These are phyloP conservation scores for Cremastinae sp. DNA, from an alignment of 2,888 invertebrate species.

Conservation along the genomic window DNA sequence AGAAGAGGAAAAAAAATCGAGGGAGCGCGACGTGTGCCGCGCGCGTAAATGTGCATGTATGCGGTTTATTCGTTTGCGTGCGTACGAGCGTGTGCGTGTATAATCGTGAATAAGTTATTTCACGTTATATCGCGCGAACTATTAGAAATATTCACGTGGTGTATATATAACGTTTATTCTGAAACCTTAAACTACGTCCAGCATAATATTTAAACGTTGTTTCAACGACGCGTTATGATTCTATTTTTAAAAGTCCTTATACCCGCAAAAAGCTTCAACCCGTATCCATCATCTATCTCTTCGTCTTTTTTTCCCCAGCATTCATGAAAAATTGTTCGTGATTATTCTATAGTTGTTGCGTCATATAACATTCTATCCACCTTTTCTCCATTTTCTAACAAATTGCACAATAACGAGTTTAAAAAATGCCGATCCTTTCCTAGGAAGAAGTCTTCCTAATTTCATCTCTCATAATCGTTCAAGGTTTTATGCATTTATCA, in stretches of 20 bases:
- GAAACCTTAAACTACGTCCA: conserved; percentile 57
- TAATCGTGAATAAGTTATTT: conserved; percentile 53
- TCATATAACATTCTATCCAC: no score
- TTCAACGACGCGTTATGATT: conserved; percentile 19
- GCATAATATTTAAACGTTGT: conserved; percentile 45
- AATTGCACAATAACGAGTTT: no score
- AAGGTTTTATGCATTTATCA: no score
- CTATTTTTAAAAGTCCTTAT: neutral
- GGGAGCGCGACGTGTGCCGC: conserved; percentile 40
- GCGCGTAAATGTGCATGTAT: conserved; percentile 21
- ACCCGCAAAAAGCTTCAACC: conserved; percentile 3
- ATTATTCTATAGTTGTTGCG: no score
- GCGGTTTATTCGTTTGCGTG: conserved; percentile 31
- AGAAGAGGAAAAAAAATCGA: conserved; percentile 24
- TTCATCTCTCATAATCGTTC: no score
- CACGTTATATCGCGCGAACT: conserved; percentile 59
- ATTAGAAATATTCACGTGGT: conserved; percentile 62
- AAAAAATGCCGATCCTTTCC: no score
- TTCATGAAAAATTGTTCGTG: neutral
- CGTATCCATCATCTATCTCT: neutral
- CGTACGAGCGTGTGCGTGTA: conserved; percentile 47
- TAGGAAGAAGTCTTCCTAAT: no score
- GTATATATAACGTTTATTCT: conserved; percentile 62
- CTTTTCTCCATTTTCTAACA: no score
- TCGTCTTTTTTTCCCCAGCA: neutral